Evolutionary conservation across 2,113 vertebrate species (phyloP).

Genomic region (Mola mola): DNA sequence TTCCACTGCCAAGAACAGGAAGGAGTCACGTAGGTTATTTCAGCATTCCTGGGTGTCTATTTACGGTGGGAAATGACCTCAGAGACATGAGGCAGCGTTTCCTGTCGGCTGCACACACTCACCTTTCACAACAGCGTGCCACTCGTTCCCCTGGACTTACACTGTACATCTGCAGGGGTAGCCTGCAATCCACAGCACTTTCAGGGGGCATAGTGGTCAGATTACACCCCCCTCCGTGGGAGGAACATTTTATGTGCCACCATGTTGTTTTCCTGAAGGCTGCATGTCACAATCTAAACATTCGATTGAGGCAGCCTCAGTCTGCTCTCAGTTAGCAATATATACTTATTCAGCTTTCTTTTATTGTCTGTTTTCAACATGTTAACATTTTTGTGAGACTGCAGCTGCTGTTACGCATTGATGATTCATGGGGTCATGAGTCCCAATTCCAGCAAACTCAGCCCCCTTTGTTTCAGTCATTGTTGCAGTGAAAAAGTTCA

Average conservation of each 20-base stretch:
- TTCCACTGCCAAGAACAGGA: slow-evolving; percentile 29
- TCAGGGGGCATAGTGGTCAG: slow-evolving; percentile 55
- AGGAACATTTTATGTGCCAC: slow-evolving; percentile 24
- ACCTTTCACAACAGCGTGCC: slow-evolving; percentile 62
- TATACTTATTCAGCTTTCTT: slow-evolving; percentile 16
- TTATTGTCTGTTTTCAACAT: not conserved
- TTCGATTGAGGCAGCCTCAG: slow-evolving; percentile 22
- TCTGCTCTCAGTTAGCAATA: not conserved
- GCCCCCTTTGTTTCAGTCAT: not conserved
- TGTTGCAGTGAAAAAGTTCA: not conserved
- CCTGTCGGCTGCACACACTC: slow-evolving; percentile 63
- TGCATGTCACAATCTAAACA: slow-evolving; percentile 34
- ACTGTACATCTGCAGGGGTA: not conserved
- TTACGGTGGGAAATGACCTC: slow-evolving; percentile 64
- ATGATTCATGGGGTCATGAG: slow-evolving; percentile 47
- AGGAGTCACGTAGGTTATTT: slow-evolving; percentile 49
- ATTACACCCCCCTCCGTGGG: slow-evolving; percentile 45
- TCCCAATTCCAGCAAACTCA: slow-evolving; percentile 41
- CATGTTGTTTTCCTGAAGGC: slow-evolving; percentile 27
- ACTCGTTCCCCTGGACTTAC: not conserved
- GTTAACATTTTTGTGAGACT: slow-evolving; percentile 28
- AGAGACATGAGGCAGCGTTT: slow-evolving; percentile 73
- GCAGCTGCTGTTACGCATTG: slow-evolving; percentile 44
- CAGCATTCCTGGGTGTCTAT: slow-evolving; percentile 65
- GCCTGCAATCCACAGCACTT: slow-evolving; percentile 60